These are phyloP conservation scores for Colius striatus DNA, from an alignment of 2,113 vertebrate genomes.

Conservation along the genomic window DNA sequence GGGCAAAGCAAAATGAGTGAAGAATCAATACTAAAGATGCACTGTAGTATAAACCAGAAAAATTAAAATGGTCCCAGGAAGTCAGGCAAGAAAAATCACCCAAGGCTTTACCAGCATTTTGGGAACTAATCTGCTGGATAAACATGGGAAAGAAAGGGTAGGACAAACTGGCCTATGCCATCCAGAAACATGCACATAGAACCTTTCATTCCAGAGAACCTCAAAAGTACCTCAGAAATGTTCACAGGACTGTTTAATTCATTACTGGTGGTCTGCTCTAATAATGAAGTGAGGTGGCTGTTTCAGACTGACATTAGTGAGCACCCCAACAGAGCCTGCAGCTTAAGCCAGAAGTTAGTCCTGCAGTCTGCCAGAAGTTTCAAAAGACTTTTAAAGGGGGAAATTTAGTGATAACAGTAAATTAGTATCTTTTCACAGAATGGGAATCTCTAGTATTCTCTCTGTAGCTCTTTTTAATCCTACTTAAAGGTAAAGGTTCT, in stretches of 20 bases:
- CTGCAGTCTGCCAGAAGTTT: neutral
- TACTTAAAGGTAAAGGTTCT: neutral
- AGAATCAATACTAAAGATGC: neutral
- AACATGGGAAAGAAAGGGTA: neutral
- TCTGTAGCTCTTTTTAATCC: neutral
- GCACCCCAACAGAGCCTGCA: neutral
- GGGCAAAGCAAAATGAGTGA: neutral
- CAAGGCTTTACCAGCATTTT: neutral
- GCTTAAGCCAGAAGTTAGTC: neutral
- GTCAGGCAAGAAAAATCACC: neutral
- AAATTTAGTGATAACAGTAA: neutral
- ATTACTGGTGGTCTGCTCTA: neutral
- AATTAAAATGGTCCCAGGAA: neutral
- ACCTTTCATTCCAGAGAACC: constrained; percentile 18
- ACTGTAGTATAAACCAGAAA: neutral
- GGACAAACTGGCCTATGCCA: neutral
- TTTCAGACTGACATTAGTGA: neutral
- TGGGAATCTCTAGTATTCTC: neutral
- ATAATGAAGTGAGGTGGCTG: neutral
- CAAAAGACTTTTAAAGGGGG: neutral
- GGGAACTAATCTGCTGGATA: neutral
- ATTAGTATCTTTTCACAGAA: neutral
- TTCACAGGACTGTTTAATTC: neutral
- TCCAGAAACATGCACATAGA: neutral
- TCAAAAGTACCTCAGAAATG: constrained; percentile 22